Evolutionary conservation across 92 coral and sea anemone species (phyloP).

Genomic region (Umimayanthus chanpuru): DNA sequence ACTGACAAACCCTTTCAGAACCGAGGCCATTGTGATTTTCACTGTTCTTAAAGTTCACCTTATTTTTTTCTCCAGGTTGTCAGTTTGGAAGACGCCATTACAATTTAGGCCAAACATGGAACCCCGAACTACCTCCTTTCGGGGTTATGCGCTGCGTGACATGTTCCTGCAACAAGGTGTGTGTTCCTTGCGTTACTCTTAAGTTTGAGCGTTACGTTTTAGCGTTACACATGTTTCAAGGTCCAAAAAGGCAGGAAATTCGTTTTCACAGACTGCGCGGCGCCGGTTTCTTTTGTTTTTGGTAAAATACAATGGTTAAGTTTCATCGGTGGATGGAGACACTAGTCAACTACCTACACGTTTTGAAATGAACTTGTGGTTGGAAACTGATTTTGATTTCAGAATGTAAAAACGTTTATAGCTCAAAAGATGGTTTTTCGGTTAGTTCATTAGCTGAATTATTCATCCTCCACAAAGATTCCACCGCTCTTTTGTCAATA

Average conservation of each 20-base stretch:
- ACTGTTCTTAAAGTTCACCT: not conserved
- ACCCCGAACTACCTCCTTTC: constrained; percentile 75
- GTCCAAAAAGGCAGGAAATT: not conserved
- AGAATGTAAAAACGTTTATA: not conserved
- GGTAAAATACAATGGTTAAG: not conserved
- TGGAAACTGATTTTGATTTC: not conserved
- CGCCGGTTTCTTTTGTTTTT: constrained; percentile 20
- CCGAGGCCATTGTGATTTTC: not conserved
- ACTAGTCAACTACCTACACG: not conserved
- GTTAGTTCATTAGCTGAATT: not conserved
- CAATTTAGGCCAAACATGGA: constrained; percentile 71
- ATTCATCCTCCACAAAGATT: not conserved
- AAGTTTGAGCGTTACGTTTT: not conserved
- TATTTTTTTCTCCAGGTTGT: constrained; percentile 62
- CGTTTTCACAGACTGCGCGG: constrained; percentile 34
- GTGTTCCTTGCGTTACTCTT: not conserved
- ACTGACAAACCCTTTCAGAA: too few relatives aligned
- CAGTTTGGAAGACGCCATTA: constrained; percentile 63
- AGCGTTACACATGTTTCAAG: not conserved
- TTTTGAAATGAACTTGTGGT: not conserved
- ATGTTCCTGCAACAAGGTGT: constrained; percentile 77
- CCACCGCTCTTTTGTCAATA: not conserved
- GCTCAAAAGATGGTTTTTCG: not conserved
- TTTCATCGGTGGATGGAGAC: not conserved
- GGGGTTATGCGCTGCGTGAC: constrained; percentile 73